Percentiles rank a stretch among this genome's conserved stretches.
phyloP scores from a whole-genome alignment of 2,113 vertebrate species.

The Theropithecus gelada region DNA sequence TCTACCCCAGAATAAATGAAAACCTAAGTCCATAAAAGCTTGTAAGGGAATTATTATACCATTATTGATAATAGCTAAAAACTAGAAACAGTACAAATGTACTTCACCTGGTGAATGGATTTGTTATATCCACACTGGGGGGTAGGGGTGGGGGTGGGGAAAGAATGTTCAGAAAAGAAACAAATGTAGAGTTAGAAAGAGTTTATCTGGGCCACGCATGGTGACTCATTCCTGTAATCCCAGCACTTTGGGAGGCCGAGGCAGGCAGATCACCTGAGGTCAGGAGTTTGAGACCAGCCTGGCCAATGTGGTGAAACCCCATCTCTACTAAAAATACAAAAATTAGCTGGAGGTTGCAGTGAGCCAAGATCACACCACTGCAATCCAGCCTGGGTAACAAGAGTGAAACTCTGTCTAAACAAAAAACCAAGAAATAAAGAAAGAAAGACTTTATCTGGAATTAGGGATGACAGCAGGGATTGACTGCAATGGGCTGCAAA shows the following conservation, averaged over 20 bases:
- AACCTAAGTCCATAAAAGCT: background rate
- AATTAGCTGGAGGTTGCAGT: too few species aligned
- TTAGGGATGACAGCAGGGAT: background rate
- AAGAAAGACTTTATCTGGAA: background rate
- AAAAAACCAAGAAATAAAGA: too few species aligned
- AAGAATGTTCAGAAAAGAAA: background rate
- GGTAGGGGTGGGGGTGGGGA: too few species aligned
- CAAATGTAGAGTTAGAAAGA: background rate
- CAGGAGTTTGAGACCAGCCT: too few species aligned
- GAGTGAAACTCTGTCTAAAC: too few species aligned
- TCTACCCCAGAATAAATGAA: background rate
- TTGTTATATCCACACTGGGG: background rate
- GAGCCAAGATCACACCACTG: too few species aligned
- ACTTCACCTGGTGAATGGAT: background rate
- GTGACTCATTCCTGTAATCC: too few species aligned
- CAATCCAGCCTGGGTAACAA: too few species aligned
- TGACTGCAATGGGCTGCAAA: background rate
- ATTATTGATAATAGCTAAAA: background rate
- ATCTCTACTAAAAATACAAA: too few species aligned
- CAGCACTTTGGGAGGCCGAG: too few species aligned
- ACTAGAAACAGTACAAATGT: background rate
- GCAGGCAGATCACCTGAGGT: too few species aligned
- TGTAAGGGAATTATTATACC: background rate
- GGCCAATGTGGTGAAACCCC: too few species aligned
- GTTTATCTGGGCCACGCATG: background rate